Evolutionary conservation across 2,888 invertebrate genomes (phyloP).

Genomic region (Aquatica leii): DNA sequence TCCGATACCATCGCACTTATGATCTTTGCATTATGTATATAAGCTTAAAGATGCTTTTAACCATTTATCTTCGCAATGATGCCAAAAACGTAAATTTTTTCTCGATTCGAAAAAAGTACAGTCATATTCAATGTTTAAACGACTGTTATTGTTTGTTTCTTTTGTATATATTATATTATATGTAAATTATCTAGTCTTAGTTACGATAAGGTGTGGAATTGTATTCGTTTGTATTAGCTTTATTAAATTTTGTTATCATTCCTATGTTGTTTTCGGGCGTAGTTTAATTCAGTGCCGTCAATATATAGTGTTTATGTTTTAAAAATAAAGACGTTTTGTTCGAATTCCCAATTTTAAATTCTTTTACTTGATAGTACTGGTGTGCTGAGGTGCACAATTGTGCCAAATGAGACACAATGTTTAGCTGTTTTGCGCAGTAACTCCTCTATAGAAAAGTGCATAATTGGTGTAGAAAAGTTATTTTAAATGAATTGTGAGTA

Average conservation of each 20-base stretch:
- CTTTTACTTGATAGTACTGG: too few species aligned
- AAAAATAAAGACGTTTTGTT: too few species aligned
- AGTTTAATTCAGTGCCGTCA: slow-evolving; percentile 27
- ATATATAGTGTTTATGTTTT: slow-evolving; percentile 32
- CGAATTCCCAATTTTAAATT: too few species aligned
- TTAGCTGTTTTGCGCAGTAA: too few species aligned
- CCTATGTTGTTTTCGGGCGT: slow-evolving; percentile 19
- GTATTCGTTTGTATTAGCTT: slow-evolving; percentile 27
- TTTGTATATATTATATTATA: slow-evolving; percentile 22
- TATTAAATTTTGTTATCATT: slow-evolving; percentile 25
- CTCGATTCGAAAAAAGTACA: too few species aligned
- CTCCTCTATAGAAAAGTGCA: too few species aligned
- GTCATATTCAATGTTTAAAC: too few species aligned
- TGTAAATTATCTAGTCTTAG: slow-evolving; percentile 33
- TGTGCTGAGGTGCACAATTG: too few species aligned
- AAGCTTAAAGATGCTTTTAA: slow-evolving; percentile 4
- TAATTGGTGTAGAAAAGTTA: too few species aligned
- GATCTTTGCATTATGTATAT: not conserved
- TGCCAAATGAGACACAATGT: too few species aligned
- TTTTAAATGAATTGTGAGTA: too few species aligned
- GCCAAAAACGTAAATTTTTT: slow-evolving; percentile 14
- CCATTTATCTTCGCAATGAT: not conserved
- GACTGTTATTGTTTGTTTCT: slow-evolving; percentile 20
- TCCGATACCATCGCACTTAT: not conserved
- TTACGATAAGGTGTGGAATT: slow-evolving; percentile 33